phyloP scores from a whole-genome alignment of 2,888 invertebrate species.

The Apocheima hispidaria region DNA sequence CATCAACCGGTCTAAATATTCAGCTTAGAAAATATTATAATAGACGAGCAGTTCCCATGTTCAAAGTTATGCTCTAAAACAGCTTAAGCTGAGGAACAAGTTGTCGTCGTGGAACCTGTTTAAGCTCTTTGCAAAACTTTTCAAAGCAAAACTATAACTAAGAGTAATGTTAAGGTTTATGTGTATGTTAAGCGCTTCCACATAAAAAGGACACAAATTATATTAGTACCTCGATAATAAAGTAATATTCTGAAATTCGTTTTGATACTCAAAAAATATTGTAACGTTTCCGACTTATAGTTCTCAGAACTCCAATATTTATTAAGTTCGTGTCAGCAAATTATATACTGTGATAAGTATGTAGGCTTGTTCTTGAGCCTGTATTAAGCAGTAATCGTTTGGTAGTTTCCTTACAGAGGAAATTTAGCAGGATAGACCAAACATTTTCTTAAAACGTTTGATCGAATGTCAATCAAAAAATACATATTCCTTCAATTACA shows the following conservation, averaged over 20 bases:
- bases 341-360: slow-evolving; percentile 14
- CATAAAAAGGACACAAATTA: neutral
- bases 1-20: neutral
- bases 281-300: slow-evolving; percentile 2
- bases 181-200: slow-evolving; percentile 15
- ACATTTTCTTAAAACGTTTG: no score
- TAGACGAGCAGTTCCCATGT: slow-evolving; percentile 13
- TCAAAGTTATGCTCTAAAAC: slow-evolving; percentile 22
- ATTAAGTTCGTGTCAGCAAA: slow-evolving; percentile 15
- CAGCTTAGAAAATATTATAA: slow-evolving; percentile 14
- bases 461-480: no score
- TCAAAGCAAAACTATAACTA: slow-evolving; percentile 26
- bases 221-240: neutral
- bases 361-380: slow-evolving; percentile 7
- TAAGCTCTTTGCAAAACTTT: slow-evolving; percentile 30
- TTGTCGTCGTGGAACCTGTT: slow-evolving; percentile 27
- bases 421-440: neutral
- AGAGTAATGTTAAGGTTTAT: no score
- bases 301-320: slow-evolving; percentile 6
- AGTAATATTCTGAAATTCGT: neutral
- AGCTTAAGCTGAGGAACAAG: slow-evolving; percentile 24
- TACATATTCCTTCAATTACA: no score
- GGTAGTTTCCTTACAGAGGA: neutral
- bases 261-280: neutral
- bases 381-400: slow-evolving; percentile 8